These are phyloP conservation scores for Zosterops borbonicus DNA, from an alignment of 2,113 vertebrate genomes.

Conservation along the genomic window DNA sequence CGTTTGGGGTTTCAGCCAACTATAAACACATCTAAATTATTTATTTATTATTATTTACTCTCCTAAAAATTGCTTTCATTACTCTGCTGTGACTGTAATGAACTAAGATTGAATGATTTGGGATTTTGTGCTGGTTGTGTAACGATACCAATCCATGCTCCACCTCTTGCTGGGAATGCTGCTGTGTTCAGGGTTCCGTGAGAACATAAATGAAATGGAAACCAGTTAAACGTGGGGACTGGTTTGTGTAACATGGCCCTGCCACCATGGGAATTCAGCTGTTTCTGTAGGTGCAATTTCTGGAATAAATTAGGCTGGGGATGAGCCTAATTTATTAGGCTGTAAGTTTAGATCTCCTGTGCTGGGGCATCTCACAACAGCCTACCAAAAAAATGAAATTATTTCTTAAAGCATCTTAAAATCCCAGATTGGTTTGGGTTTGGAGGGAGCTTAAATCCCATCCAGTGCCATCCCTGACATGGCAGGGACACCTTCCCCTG, in stretches of 20 bases:
- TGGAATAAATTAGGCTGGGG: neutral
- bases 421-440: neutral
- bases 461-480: fast-evolving
- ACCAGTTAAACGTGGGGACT: neutral
- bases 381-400: neutral
- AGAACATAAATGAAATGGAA: neutral
- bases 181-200: neutral
- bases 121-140: neutral
- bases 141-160: fast-evolving
- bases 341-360: neutral
- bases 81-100: neutral
- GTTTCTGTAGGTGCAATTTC: neutral
- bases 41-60: neutral
- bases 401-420: neutral
- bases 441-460: fast-evolving
- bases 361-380: neutral
- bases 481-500: neutral
- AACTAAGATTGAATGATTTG: too few relatives aligned
- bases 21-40: fast-evolving
- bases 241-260: neutral
- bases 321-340: neutral
- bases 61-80: neutral
- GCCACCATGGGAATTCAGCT: neutral
- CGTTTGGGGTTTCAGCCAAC: neutral
- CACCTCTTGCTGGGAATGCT: neutral